Evolutionary conservation across 2,113 vertebrate genomes (phyloP).

Genomic region (rabbit (Oryctolagus cuniculus)): DNA sequence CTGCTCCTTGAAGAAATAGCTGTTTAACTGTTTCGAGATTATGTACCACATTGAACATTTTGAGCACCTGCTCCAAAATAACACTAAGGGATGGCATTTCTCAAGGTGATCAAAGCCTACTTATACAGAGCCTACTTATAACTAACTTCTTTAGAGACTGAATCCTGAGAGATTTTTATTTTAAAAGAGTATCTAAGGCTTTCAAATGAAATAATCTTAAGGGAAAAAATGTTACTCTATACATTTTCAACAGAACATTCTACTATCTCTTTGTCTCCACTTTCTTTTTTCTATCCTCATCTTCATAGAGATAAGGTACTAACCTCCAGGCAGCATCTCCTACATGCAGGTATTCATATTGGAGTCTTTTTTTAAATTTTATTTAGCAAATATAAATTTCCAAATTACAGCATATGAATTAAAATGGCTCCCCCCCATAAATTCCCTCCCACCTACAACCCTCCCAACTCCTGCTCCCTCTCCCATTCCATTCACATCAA

Average conservation of each 20-base stretch:
- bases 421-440: too few species aligned
- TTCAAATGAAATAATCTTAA: neutral
- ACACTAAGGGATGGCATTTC: neutral
- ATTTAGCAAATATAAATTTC: too few species aligned
- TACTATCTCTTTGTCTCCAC: neutral
- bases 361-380: too few species aligned
- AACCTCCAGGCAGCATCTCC: neutral
- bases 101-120: neutral
- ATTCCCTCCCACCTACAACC: too few species aligned
- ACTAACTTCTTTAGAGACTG: neutral
- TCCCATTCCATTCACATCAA: too few species aligned
- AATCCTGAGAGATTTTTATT: neutral
- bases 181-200: neutral
- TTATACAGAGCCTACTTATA: neutral
- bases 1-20: constrained; percentile 1
- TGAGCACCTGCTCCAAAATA: constrained; percentile 12
- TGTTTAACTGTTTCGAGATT: neutral
- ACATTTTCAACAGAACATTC: neutral
- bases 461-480: too few species aligned
- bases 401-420: too few species aligned
- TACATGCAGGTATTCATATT: neutral
- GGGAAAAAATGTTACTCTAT: neutral
- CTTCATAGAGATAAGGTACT: neutral
- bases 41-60: neutral
- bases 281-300: neutral